Conservation (phyloP, 2,113 vertebrate genomes). For the Misgurnus anguillicaudatus region DNA sequence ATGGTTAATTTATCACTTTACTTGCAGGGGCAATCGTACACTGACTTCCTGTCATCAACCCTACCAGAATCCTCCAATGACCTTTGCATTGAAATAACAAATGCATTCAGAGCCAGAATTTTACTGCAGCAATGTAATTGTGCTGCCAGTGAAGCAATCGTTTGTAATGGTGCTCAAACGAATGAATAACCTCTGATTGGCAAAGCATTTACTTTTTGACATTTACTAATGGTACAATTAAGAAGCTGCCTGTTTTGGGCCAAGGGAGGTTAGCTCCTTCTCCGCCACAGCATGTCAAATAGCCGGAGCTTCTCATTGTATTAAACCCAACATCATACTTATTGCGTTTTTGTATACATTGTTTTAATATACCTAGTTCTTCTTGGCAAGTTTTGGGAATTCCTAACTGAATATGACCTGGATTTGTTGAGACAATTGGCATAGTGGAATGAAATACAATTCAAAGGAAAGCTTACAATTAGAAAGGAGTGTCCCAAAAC, state of each 20-base stretch:
- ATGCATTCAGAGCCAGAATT: constrained; percentile 23
- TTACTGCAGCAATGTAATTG: constrained; percentile 62
- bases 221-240: constrained; percentile 76
- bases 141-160: constrained; percentile 55
- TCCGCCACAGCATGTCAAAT: constrained; percentile 6
- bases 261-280: not conserved
- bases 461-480: no score
- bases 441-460: no score
- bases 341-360: not conserved
- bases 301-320: not conserved
- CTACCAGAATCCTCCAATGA: not conserved
- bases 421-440: no score
- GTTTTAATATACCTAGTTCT: not conserved
- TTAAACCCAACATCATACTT: not conserved
- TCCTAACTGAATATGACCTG: not conserved
- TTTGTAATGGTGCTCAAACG: constrained; percentile 67
- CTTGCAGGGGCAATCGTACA: constrained; percentile 1
- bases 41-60: not conserved
- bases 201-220: constrained; percentile 68
- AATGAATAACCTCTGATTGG: constrained; percentile 67
- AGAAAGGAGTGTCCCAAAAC: no score
- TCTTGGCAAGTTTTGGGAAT: not conserved
- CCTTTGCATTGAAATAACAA: constrained; percentile 19
- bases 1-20: constrained; percentile 5
- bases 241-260: constrained; percentile 35